phyloP scores from a whole-genome alignment of 2,113 vertebrate genomes.

The Choloepus hoffmanni region DNA sequence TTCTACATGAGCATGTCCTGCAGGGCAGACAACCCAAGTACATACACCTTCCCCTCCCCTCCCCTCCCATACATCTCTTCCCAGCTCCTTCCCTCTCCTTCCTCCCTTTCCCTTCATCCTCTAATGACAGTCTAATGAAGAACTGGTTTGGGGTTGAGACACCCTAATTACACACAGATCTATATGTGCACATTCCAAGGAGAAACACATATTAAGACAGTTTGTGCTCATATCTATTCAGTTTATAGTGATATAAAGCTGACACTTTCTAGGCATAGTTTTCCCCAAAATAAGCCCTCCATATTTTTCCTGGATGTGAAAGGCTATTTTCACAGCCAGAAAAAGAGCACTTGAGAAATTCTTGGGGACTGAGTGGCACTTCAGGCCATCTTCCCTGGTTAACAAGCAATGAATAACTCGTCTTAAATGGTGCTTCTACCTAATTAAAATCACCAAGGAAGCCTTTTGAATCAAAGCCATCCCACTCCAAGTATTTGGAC shows the following conservation, averaged over 20 bases:
- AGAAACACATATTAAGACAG: slow-evolving; percentile 85
- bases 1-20: not conserved
- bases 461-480: slow-evolving; percentile 78
- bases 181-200: slow-evolving; percentile 82
- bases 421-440: slow-evolving; percentile 82
- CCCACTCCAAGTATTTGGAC: slow-evolving; percentile 80
- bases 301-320: slow-evolving; percentile 87
- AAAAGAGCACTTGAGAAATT: slow-evolving; percentile 81
- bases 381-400: slow-evolving; percentile 81
- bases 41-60: not conserved
- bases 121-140: slow-evolving; percentile 70
- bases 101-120: not conserved
- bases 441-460: slow-evolving; percentile 85
- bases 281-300: slow-evolving; percentile 73
- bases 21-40: not conserved
- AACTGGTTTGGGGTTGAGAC: slow-evolving; percentile 45
- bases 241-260: slow-evolving; percentile 85
- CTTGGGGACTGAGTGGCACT: slow-evolving; percentile 74
- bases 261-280: slow-evolving; percentile 89
- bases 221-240: slow-evolving; percentile 84
- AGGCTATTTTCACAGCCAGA: slow-evolving; percentile 87
- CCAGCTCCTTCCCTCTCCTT: too few species aligned
- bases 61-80: not conserved
- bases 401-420: slow-evolving; percentile 76
- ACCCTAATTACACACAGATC: slow-evolving; percentile 70